Base-by-base conservation (phyloP, 2,888 invertebrate genomes). In the Teleiodes luculella region DNA sequence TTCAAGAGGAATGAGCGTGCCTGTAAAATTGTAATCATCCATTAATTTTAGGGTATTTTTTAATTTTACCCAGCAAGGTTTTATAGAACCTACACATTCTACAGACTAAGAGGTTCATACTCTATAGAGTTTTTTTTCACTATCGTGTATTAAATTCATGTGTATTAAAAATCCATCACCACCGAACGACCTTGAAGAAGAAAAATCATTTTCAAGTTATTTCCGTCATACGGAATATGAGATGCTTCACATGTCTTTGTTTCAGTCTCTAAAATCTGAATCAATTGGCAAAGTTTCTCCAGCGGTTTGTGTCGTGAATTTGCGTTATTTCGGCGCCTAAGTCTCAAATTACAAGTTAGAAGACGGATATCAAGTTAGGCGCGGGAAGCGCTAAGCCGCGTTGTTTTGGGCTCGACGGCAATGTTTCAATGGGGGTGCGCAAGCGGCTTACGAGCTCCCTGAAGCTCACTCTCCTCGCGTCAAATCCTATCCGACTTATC, bases 241-340 rank as follows among this genome's bases (percentile, higher is more conserved):
- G n/a, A n/a, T n/a, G 16, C 16, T 18, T 14, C 46, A 30, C 14
- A 14, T 10, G 46, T 37, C 36, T n/a, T 14, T 20, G 24, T 49
- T 28, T 36, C 20, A 49, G 24, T 47, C 31, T 36, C 13, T 56
- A 57, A 65, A 67, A 72, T 71, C 72, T 73, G 72, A 66, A 65
- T 68, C 60, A 66, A 73, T 74, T 73, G 65, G 60, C 67, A 64
- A 70, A 69, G 65, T 64, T 65, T 67, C 67, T 63, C 64, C 61
- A 63, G 61, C 62, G 57, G 57, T 58, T 60, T 60, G 68, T 76
- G 74, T 82, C 72, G 85, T 70, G 84, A 86, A 86, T 85, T 84
- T 82, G 83, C 81, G 74, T 86, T 80, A 86, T 81, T 85, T 83
- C 80, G 77, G 82, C 83, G 82, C 78, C 76, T 80, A 78, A 83